Evolutionary conservation across 2,113 vertebrate species (phyloP), one percentile per base, ranked within the genome.

Genomic region (Ginglymostoma cirratum): DNA sequence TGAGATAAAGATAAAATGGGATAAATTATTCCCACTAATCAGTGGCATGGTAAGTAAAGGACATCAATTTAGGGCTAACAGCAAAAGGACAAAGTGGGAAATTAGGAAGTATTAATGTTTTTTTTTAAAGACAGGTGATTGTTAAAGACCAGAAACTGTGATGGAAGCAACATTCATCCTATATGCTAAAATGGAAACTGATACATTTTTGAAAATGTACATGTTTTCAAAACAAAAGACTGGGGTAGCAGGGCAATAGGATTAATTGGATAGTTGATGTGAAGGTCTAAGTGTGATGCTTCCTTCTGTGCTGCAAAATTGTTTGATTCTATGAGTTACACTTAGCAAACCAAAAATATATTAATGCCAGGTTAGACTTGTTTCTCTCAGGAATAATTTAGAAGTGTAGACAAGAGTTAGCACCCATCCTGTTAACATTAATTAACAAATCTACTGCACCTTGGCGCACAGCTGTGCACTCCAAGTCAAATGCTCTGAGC

Each of bases 371-470:
- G 89, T 93, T 67, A 38, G 61, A 93, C 89, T 61, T 38, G 61
- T 66, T 93, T 93, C 89, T 93, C 89, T 34, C 34, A 23, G 89
- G 89, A 66, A 93, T 93, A 93, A 93, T 93, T 66, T 93, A 66
- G n/a, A 93, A 38, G 89, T 93, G 89, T 65, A n/a, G 89, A 66
- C 61, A 66, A 93, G 61, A 93, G 61, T 93, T 93, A 93, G 61
- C 89, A 93, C 89, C 89, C 89, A 93, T 66, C 65, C 61, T 93
- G 89, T 93, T 93, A 93, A 93, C 89, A 93, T 61, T 93, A 93
- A 93, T 93, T 93, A 93, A 93, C 89, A 93, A 93, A 66, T 93
- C 66, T 61, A 66, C 89, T 93, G 61, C 89, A 93, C 89, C 89
- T 93, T 10, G 89, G 19, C 21, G 19, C 61, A 93, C 89, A 93